These are phyloP conservation scores for Antechinus stuartii DNA, from an alignment of 2,113 vertebrate species.

Conservation along the genomic window DNA sequence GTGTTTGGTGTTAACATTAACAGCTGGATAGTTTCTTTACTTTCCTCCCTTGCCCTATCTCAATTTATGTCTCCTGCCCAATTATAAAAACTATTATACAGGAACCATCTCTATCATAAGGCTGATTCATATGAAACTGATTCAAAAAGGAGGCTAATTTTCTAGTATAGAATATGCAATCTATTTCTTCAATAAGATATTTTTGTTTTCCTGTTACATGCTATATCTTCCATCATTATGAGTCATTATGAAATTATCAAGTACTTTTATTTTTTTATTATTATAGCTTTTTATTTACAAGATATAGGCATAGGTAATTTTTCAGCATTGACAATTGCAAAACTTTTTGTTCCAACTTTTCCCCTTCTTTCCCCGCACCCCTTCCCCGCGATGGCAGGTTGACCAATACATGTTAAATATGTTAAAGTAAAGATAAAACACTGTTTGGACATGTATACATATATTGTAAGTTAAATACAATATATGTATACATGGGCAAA, in stretches of 20 bases:
- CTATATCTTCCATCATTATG: not conserved
- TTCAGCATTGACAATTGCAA: too few relatives aligned
- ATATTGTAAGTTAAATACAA: too few relatives aligned
- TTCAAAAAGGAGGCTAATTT: not conserved
- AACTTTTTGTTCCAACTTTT: too few relatives aligned
- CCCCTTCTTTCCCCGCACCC: too few relatives aligned
- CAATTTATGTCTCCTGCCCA: not conserved
- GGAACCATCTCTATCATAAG: not conserved
- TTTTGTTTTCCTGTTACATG: not conserved
- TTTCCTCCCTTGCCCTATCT: not conserved
- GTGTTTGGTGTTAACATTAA: not conserved
- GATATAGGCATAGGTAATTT: too few relatives aligned
- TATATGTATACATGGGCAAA: too few relatives aligned
- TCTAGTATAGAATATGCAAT: not conserved
- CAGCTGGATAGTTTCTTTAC: not conserved
- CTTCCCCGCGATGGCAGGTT: too few relatives aligned
- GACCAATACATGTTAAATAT: too few relatives aligned
- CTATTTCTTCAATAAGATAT: not conserved
- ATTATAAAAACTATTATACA: not conserved
- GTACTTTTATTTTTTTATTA: not conserved
- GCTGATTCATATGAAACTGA: not conserved
- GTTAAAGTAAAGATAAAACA: too few relatives aligned
- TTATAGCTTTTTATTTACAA: too few relatives aligned
- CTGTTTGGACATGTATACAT: too few relatives aligned
- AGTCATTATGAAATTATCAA: not conserved